These are phyloP conservation scores for Lateolabrax maculatus DNA, from an alignment of 2,797 vertebrate species.

Conservation along the genomic window DNA sequence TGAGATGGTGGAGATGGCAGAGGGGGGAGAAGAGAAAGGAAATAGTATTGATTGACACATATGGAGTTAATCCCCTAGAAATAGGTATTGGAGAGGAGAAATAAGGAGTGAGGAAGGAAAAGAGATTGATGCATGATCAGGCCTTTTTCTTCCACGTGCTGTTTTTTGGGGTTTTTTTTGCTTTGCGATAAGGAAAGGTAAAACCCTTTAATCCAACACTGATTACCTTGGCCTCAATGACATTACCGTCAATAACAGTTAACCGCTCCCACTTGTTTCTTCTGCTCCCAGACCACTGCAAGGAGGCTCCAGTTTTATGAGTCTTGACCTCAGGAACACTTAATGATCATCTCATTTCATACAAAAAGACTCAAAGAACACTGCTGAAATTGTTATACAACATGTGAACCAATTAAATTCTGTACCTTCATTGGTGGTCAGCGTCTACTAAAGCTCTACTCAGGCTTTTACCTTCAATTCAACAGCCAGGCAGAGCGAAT, in stretches of 20 bases:
- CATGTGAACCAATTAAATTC: too few species aligned
- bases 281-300: background rate
- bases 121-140: too few species aligned
- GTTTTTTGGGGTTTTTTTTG: background rate
- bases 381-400: too few species aligned
- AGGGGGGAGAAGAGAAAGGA: slow-evolving; percentile 39
- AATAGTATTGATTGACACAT: slow-evolving; percentile 42
- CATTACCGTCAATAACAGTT: background rate
- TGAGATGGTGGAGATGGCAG: background rate
- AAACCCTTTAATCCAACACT: background rate
- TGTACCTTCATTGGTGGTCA: too few species aligned
- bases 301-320: background rate
- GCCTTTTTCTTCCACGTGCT: background rate
- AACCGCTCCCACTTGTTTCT: too few species aligned
- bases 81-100: slow-evolving; percentile 5
- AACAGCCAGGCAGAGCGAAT: too few species aligned
- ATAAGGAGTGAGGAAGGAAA: background rate
- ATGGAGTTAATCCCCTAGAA: slow-evolving; percentile 27
- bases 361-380: too few species aligned
- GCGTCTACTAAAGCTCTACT: too few species aligned
- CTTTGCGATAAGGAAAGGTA: background rate
- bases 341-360: too few species aligned
- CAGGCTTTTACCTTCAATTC: too few species aligned
- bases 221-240: background rate
- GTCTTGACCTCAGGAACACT: background rate